Percentiles rank a stretch among this genome's conserved stretches.
Evolutionary conservation across 2,888 invertebrate species (phyloP).

Genomic region (Hemaris fuciformis): DNA sequence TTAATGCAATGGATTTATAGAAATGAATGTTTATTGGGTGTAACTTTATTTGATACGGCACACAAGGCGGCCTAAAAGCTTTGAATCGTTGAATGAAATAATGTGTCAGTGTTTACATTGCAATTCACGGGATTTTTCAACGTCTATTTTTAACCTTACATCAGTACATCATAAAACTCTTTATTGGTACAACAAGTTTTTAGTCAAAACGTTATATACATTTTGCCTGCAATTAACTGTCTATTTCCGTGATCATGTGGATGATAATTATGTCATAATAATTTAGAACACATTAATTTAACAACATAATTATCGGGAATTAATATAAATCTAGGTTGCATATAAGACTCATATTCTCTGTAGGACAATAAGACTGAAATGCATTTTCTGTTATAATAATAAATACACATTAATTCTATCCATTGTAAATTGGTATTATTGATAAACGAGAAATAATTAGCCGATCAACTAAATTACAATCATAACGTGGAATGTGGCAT

Average conservation of each 20-base stretch:
- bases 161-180: not conserved
- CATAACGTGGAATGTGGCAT: slow-evolving; percentile 33
- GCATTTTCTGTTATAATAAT: too few relatives aligned
- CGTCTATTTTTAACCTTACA: not conserved
- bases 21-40: not conserved
- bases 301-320: too few relatives aligned
- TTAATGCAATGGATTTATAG: not conserved
- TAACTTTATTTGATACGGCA: not conserved
- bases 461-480: slow-evolving; percentile 22
- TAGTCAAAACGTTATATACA: not conserved
- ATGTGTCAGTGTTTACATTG: not conserved
- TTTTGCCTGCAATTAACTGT: not conserved
- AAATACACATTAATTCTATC: too few relatives aligned
- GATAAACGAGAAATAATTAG: not conserved
- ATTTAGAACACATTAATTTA: too few relatives aligned
- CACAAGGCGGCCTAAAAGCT: not conserved
- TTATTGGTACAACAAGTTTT: not conserved
- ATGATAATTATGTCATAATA: too few relatives aligned
- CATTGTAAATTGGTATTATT: too few relatives aligned
- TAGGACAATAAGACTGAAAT: too few relatives aligned
- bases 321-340: too few relatives aligned
- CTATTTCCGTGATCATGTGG: too few relatives aligned
- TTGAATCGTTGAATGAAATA: not conserved
- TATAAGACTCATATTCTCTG: too few relatives aligned
- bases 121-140: not conserved